Evolutionary conservation across 2,113 vertebrate genomes (phyloP).

Genomic region (Labrus mixtus): DNA sequence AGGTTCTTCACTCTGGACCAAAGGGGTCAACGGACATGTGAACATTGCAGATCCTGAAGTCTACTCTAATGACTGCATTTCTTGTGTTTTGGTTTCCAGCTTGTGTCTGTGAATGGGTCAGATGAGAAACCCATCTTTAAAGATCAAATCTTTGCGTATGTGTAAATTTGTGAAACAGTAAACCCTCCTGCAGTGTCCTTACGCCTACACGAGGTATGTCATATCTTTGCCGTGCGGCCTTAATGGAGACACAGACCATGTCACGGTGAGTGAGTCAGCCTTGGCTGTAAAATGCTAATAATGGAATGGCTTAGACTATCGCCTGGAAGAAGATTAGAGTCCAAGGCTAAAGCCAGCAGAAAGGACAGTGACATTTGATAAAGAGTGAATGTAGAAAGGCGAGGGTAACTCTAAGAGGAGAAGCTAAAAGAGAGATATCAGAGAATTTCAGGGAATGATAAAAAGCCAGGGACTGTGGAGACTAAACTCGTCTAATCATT

Average conservation of each 20-base stretch:
- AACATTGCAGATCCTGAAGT: too few species aligned
- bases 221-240: slow-evolving; percentile 44
- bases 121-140: slow-evolving; percentile 18
- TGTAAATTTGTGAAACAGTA: slow-evolving; percentile 5
- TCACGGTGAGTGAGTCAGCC: slow-evolving; percentile 64
- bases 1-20: too few species aligned
- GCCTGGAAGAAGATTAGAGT: slow-evolving; percentile 79
- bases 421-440: slow-evolving; percentile 71
- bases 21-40: too few species aligned
- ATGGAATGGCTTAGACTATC: slow-evolving; percentile 82
- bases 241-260: slow-evolving; percentile 33
- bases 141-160: slow-evolving; percentile 9
- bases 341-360: slow-evolving; percentile 76
- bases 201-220: slow-evolving; percentile 37
- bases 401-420: slow-evolving; percentile 66
- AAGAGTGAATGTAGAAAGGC: slow-evolving; percentile 53
- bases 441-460: slow-evolving; percentile 70
- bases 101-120: not conserved
- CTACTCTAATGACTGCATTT: too few species aligned
- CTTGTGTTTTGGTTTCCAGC: not conserved
- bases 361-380: slow-evolving; percentile 73
- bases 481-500: slow-evolving; percentile 71
- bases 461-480: slow-evolving; percentile 69
- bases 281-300: slow-evolving; percentile 82
- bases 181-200: slow-evolving; percentile 35